Conservation (phyloP, 2,888 invertebrate genomes). For the Phasia obesa region DNA sequence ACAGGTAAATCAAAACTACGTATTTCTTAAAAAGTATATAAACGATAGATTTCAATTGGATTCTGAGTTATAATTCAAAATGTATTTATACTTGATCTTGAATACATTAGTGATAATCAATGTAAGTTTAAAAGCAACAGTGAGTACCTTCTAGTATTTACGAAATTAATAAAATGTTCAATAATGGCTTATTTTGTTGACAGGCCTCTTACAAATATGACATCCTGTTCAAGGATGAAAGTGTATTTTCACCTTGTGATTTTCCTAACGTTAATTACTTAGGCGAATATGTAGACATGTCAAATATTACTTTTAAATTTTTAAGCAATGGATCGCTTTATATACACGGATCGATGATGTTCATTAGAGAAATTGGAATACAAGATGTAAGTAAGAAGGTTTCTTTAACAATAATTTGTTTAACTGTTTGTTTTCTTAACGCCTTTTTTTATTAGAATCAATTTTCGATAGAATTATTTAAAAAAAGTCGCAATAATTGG, state of each 20-base stretch:
- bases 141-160: no score
- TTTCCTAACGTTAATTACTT: background rate
- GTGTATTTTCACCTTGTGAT: background rate
- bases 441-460: background rate
- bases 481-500: background rate
- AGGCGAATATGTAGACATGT: background rate
- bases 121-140: no score
- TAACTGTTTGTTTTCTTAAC: background rate
- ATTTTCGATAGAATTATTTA: background rate
- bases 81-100: no score
- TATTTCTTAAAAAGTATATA: no score
- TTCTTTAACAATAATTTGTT: background rate
- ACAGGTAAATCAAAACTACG: no score
- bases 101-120: no score
- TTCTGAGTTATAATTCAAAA: no score
- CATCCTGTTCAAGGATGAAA: background rate
- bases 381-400: background rate
- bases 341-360: background rate
- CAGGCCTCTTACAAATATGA: background rate
- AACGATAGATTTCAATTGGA: no score
- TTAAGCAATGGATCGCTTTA: background rate
- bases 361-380: background rate
- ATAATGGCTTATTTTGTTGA: background rate
- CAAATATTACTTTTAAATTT: background rate
- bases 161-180: no score